Evolutionary conservation across 2,888 invertebrate genomes (phyloP).

Genomic region (Hydrotaea diabolus): DNA sequence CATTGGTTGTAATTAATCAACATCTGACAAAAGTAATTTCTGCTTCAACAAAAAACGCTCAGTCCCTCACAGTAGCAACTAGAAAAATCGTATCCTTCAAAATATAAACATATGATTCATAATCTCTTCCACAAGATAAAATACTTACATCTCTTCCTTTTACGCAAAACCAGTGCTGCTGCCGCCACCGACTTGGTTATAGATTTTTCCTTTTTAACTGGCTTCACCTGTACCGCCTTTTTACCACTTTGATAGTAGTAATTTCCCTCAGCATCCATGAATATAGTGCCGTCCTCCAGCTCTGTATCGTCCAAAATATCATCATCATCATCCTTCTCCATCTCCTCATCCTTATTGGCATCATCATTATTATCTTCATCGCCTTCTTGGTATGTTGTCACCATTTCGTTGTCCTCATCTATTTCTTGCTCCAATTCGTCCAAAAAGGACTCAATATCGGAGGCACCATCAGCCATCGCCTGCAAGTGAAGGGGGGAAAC

Average conservation of each 20-base stretch:
- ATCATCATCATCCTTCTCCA: conserved; percentile 81
- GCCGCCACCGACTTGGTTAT: not conserved
- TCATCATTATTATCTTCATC: conserved; percentile 69
- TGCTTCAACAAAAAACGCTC: no score
- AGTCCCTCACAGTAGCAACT: no score
- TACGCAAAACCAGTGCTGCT: not conserved
- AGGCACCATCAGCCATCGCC: conserved; percentile 4
- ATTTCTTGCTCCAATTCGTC: conserved; percentile 77
- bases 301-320: conserved; percentile 88
- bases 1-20: no score
- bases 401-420: conserved; percentile 1
- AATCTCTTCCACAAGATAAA: no score
- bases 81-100: no score
- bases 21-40: no score
- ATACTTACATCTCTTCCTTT: conserved; percentile 4
- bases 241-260: conserved; percentile 90
- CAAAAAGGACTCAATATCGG: conserved; percentile 83
- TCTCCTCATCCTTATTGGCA: conserved; percentile 82
- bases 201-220: not conserved
- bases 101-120: no score
- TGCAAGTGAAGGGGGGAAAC: not conserved
- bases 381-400: conserved; percentile 31
- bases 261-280: conserved; percentile 82
- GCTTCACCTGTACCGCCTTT: conserved; percentile 75
- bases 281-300: conserved; percentile 81